These are phyloP conservation scores for Drosophila aldrichi DNA, from an alignment of 2,888 invertebrate species.

Conservation along the genomic window DNA sequence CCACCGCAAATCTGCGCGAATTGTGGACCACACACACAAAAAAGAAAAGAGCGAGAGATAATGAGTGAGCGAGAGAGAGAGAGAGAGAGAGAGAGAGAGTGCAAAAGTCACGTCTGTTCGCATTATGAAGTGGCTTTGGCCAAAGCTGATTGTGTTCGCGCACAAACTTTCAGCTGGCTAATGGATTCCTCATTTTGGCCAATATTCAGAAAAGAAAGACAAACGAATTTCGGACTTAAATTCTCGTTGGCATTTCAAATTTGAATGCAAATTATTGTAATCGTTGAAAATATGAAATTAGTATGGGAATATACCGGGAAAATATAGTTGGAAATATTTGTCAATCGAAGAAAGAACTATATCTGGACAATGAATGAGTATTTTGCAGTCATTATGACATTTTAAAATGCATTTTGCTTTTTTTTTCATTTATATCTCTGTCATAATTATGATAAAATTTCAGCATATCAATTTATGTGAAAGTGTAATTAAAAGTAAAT, in stretches of 20 bases:
- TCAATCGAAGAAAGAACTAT: no score
- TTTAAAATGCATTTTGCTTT: neutral
- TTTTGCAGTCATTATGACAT: neutral
- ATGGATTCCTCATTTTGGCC: neutral
- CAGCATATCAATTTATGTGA: neutral
- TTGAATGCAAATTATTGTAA: slow-evolving; percentile 7
- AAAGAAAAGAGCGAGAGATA: no score
- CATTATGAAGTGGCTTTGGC: slow-evolving; percentile 13
- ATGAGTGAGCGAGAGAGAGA: neutral
- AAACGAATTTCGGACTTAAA: slow-evolving; percentile 1
- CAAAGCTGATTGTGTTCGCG: slow-evolving; percentile 11
- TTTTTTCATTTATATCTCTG: neutral
- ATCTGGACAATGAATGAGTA: neutral
- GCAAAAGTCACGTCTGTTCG: neutral
- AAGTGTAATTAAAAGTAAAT: neutral
- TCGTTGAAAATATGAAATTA: no score
- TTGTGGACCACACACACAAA: neutral
- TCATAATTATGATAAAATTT: neutral
- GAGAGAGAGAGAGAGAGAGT: neutral
- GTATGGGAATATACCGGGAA: no score
- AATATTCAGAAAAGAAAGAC: neutral
- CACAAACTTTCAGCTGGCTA: slow-evolving; percentile 8
- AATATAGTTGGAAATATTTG: no score
- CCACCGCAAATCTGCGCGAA: slow-evolving; percentile 2
- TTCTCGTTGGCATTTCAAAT: neutral